Conservation (phyloP, 2,888 invertebrate genomes). For the Cephonodes hylas region DNA sequence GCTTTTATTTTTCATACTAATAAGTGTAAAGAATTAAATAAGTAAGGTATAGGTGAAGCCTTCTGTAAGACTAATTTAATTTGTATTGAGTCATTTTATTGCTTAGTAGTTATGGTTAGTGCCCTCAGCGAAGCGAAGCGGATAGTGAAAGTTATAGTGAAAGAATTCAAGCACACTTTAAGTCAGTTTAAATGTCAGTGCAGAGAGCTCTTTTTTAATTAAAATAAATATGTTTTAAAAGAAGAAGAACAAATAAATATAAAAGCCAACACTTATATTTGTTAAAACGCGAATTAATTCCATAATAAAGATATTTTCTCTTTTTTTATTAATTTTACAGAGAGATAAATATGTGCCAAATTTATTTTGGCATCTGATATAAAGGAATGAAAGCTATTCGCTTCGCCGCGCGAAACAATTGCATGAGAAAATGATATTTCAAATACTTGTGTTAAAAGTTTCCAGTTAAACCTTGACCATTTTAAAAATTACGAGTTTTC, state of each 20-base stretch:
- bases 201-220: no score
- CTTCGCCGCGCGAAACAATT: not conserved
- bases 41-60: slow-evolving; percentile 23
- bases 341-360: no score
- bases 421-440: not conserved
- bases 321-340: no score
- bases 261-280: no score
- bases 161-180: not conserved
- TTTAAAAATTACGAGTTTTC: not conserved
- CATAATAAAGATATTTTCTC: not conserved
- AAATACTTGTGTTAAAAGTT: not conserved
- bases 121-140: not conserved
- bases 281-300: no score
- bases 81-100: not conserved
- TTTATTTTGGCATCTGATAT: no score
- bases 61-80: slow-evolving; percentile 6
- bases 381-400: no score
- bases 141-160: no score
- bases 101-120: slow-evolving; percentile 8
- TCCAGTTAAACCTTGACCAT: not conserved
- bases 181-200: no score
- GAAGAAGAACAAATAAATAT: not conserved
- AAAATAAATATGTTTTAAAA: no score
- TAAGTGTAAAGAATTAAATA: slow-evolving; percentile 49
- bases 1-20: slow-evolving; percentile 73